Conservation (phyloP, 1,140 invertebrate species). For the Hycleus phaleratus region DNA sequence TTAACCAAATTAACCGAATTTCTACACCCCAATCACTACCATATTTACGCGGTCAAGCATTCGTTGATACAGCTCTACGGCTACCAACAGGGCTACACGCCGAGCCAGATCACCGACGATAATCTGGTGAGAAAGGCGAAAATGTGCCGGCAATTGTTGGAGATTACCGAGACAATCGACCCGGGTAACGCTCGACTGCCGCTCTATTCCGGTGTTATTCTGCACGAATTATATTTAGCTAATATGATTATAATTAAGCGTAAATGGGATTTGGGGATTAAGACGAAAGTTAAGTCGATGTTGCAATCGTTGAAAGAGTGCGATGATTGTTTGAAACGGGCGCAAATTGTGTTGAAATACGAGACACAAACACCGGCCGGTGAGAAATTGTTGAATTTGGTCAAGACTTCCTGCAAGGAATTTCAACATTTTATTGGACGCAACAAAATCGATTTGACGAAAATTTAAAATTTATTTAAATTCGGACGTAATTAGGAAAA, state of each 20-base stretch:
- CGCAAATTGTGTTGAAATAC: slow-evolving; percentile 42
- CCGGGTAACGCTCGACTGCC: slow-evolving; percentile 55
- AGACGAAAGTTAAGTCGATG: slow-evolving; percentile 34
- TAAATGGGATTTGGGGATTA: slow-evolving; percentile 42
- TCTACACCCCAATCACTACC: slow-evolving; percentile 57
- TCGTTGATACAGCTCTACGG: slow-evolving; percentile 58
- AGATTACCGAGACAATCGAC: slow-evolving; percentile 57
- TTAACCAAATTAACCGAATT: slow-evolving; percentile 55
- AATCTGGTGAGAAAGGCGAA: slow-evolving; percentile 48
- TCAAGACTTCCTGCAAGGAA: slow-evolving; percentile 36
- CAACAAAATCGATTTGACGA: slow-evolving; percentile 33
- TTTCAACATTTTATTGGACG: slow-evolving; percentile 31
- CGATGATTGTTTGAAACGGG: slow-evolving; percentile 39
- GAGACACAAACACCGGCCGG: slow-evolving; percentile 48
- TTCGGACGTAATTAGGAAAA: neutral
- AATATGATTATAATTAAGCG: slow-evolving; percentile 47
- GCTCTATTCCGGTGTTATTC: slow-evolving; percentile 62
- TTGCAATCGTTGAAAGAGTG: slow-evolving; percentile 39
- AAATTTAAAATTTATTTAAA: neutral
- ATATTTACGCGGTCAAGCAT: slow-evolving; percentile 58
- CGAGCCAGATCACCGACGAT: slow-evolving; percentile 38
- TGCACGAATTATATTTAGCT: slow-evolving; percentile 58
- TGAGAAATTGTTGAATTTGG: slow-evolving; percentile 41
- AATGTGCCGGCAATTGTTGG: slow-evolving; percentile 58
- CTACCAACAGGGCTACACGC: slow-evolving; percentile 44